Base-by-base conservation (phyloP, 2,113 vertebrate species). In the Dermatemys mawii region DNA sequence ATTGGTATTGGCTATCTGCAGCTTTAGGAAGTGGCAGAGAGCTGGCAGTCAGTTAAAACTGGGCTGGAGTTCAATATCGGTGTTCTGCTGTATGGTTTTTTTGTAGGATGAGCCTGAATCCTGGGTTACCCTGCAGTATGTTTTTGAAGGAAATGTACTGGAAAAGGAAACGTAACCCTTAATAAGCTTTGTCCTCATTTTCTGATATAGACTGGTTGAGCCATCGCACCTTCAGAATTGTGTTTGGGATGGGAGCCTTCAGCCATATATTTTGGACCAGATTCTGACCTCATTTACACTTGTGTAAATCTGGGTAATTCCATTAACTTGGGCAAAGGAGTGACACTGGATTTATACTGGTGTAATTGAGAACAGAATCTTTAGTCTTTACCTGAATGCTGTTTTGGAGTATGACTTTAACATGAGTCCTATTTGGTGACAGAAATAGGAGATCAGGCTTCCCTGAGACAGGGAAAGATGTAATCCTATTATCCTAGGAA, bases 101-200 rank as follows among this genome's bases (percentile, higher is more conserved):
- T 98, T 98, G 92, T 97, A 98, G 97, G 96, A 98, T 96, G 84
- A 96, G 50, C 93, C 95, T 97, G 94, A 97, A 97, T 97, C 94
- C 81, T 0, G 1, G 94, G 85, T 91, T 95, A 21, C 83, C 78
- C 95, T 96, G 96, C 94, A 98, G 97, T 98, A 95, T 98, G 97
- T 95, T 98, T 98, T 98, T 98, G 97, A 98, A 98, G 98, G 97
- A 97, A 97, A 97, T 96, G 95, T 97, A 97, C 97, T 98, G 96
- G 90, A 97, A 98, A 97, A 98, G 97, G 97, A 98, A 98, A 97
- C 96, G 92, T 97, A 98, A 97, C 97, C 96, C 96, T 97, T 97
- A 93, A 97, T 96, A 97, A 97, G 94, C 93, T 96, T 96, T 97
- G 97, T 96, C 96, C 95, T 97, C 89, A 78, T 98, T 98, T 98